Conservation (phyloP, 2,113 vertebrate species). For the Cochlearius cochlearius region DNA sequence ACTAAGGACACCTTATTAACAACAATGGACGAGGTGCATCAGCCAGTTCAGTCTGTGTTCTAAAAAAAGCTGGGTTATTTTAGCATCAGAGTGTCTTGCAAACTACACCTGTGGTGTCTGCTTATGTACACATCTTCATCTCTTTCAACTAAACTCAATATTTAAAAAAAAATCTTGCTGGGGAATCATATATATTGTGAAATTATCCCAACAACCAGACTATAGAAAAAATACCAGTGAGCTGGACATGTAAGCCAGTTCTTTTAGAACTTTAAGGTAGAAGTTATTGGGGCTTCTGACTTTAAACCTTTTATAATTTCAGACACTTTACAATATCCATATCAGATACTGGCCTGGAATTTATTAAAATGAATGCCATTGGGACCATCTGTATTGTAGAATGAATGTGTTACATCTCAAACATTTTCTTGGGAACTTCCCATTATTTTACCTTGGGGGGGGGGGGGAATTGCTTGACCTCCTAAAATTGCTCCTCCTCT, state of each 20-base stretch:
- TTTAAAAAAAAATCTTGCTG: background rate
- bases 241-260: background rate
- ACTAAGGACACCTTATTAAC: background rate
- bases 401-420: background rate
- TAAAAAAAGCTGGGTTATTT: background rate
- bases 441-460: background rate
- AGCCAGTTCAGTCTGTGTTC: background rate
- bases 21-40: accelerated
- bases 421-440: background rate
- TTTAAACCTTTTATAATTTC: background rate
- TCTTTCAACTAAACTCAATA: background rate
- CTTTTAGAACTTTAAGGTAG: background rate
- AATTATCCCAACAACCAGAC: background rate
- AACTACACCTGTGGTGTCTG: background rate
- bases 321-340: background rate
- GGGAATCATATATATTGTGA: background rate
- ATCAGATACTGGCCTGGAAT: background rate
- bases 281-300: background rate
- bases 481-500: background rate
- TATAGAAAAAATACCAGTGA: background rate
- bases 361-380: background rate
- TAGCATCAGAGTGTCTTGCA: background rate
- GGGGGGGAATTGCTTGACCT: background rate
- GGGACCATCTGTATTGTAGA: background rate
- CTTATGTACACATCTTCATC: background rate